Percentiles rank a stretch among this genome's conserved stretches.
Evolutionary conservation across 2,797 vertebrate species (phyloP).

Genomic region (Gephyroberyx darwinii): DNA sequence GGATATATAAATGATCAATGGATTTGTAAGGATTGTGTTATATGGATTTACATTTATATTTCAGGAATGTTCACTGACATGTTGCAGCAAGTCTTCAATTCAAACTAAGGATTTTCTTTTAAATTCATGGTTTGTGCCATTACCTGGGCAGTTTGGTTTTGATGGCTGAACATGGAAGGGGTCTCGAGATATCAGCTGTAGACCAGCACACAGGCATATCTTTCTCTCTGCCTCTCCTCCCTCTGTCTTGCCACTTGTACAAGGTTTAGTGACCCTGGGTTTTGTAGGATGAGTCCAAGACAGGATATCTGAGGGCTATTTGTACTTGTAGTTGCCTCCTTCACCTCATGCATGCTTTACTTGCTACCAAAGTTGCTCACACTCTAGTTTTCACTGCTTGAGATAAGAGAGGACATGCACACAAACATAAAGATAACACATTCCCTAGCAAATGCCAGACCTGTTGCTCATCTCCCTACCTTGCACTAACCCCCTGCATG

Average conservation of each 20-base stretch:
- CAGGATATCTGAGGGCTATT: background rate
- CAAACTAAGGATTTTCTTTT: no score
- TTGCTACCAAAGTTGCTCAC: slow-evolving; percentile 30
- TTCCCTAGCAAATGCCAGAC: slow-evolving; percentile 18
- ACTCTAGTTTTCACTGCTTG: background rate
- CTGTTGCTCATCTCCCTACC: background rate
- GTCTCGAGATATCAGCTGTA: background rate
- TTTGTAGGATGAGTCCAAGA: background rate
- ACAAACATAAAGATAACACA: slow-evolving; percentile 3
- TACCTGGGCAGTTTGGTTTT: background rate
- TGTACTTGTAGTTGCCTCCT: background rate
- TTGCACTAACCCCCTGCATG: slow-evolving; percentile 38
- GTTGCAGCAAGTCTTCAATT: no score
- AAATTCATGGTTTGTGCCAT: no score
- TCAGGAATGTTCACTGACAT: no score
- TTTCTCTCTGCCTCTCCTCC: slow-evolving; percentile 11
- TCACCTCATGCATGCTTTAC: slow-evolving; percentile 37
- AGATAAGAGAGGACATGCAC: background rate
- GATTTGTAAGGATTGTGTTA: no score
- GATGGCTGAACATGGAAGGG: background rate
- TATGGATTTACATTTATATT: no score
- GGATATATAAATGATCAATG: no score
- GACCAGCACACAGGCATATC: background rate
- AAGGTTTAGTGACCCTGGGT: background rate
- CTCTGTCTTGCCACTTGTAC: background rate